Conservation (phyloP, 2,888 invertebrate species). For the Doris montereyensis region DNA sequence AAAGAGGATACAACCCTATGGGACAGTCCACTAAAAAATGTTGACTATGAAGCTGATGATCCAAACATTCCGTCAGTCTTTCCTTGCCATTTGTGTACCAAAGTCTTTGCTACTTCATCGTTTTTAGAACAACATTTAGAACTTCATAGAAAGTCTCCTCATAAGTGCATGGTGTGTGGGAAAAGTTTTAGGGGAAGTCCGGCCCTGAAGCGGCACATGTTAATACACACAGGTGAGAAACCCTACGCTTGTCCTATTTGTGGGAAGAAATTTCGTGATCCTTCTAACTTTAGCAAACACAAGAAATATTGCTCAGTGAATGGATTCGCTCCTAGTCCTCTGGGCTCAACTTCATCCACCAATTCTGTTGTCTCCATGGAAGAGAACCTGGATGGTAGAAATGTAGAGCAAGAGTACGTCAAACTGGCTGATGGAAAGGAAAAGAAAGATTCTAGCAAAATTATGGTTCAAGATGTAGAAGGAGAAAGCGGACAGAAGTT, state of each 20-base stretch:
- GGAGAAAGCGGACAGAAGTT: not conserved
- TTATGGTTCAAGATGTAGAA: not conserved
- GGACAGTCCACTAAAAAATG: not conserved
- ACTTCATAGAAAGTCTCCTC: slow-evolving; percentile 31
- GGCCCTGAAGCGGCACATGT: slow-evolving; percentile 33
- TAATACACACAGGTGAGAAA: slow-evolving; percentile 34
- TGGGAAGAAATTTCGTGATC: slow-evolving; percentile 26
- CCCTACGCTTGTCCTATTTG: slow-evolving; percentile 34
- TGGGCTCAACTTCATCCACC: not conserved
- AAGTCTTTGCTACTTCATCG: slow-evolving; percentile 33
- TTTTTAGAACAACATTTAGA: slow-evolving; percentile 22
- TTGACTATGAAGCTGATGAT: slow-evolving; percentile 29
- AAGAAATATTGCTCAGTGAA: slow-evolving; percentile 20
- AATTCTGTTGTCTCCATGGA: not conserved
- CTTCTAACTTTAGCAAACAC: slow-evolving; percentile 37
- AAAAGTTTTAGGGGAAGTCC: slow-evolving; percentile 35
- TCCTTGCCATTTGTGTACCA: slow-evolving; percentile 37
- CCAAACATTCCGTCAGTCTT: slow-evolving; percentile 29
- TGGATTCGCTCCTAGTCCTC: not conserved
- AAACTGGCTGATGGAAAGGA: not conserved
- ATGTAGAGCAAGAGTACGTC: not conserved
- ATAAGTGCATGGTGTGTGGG: slow-evolving; percentile 37
- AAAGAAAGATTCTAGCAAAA: not conserved
- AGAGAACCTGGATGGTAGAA: not conserved
- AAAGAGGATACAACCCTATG: not conserved